These are phyloP conservation scores for Rhyzopertha dominica DNA, from an alignment of 1,140 invertebrate species.

Conservation along the genomic window DNA sequence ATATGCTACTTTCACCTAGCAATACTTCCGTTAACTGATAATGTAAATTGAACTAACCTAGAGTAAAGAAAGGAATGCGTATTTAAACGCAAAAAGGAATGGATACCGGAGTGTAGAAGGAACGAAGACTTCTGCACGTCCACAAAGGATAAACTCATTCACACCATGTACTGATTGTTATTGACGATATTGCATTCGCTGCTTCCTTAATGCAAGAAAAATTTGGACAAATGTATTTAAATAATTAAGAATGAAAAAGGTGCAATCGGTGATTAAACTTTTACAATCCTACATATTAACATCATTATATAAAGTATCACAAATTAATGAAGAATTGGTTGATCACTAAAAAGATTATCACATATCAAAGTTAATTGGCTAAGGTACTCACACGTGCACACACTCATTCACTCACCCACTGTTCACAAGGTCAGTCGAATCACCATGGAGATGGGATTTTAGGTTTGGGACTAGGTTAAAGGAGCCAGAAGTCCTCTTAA, in stretches of 20 bases:
- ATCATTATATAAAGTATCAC: no score
- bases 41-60: conserved; percentile 14
- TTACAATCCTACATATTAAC: no score
- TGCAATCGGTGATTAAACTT: no score
- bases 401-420: conserved; percentile 26
- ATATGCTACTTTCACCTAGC: no score
- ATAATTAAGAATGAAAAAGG: conserved; percentile 12
- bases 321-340: conserved; percentile 31
- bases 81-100: conserved; percentile 32
- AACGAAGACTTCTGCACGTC: conserved; percentile 38
- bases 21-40: no score
- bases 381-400: conserved; percentile 18
- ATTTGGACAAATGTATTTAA: not conserved
- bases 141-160: conserved; percentile 28
- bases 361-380: conserved; percentile 26
- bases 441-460: conserved; percentile 16
- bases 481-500: conserved; percentile 39
- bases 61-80: conserved; percentile 26
- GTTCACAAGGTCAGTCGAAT: conserved; percentile 17
- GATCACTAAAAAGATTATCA: conserved; percentile 36
- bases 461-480: conserved; percentile 31
- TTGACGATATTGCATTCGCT: not conserved
- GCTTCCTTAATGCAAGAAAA: not conserved
- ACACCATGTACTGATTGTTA: conserved; percentile 13
- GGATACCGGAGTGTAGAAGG: conserved; percentile 39